Evolutionary conservation across 2,797 vertebrate species (phyloP), one percentile per base, ranked within the genome.

Genomic region (Scomberomorus guttatus): DNA sequence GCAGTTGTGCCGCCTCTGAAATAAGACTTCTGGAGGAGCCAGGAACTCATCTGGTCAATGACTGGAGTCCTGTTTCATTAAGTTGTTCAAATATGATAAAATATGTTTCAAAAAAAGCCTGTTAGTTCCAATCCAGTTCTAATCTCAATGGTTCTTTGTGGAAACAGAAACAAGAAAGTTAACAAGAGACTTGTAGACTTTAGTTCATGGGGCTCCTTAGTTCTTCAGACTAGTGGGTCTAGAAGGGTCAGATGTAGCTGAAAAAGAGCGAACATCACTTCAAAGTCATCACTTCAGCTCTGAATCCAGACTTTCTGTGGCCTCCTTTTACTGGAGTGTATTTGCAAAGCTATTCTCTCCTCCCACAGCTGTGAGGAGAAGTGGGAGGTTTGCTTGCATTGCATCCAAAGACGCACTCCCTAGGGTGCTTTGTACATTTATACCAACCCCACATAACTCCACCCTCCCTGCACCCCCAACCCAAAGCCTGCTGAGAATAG

Each of bases 401-500:
- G 42, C 72, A 76, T 85, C 63, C 62, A 62, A 71, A 61, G 67
- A 72, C 5, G 5, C 11, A 9, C 39, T 42, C 81, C 77, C 54
- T 11, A 50, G 7, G 56, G 69, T 11, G 52, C 68, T 44, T 60
- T 59, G 44, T 69, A 18, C 18, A 24, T 39, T 55, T 69, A 46
- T 11, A 5, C 54, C 69, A 82, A 22, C 29, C 56, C 34, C 51
- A 56, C 50, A 37, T 10, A 62, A 66, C 48, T 54, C 39, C 60
- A 50, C 58, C 29, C n/a, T n/a, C 24, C 17, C 42, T 37, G 15
- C 51, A 37, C 55, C 34, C 39, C 17, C 0, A 1, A n/a, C 48
- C 56, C 29, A 42, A n/a, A 80, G 20, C 63, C 48, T 4, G 63
- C 79, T 80, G 83, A 80, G 81, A 78, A 76, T 25, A 81, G 46